A percentile compares a stretch with the other conserved stretches of the same genome.
Conservation (phyloP, 2,113 vertebrate genomes). For the Struthio camelus region DNA sequence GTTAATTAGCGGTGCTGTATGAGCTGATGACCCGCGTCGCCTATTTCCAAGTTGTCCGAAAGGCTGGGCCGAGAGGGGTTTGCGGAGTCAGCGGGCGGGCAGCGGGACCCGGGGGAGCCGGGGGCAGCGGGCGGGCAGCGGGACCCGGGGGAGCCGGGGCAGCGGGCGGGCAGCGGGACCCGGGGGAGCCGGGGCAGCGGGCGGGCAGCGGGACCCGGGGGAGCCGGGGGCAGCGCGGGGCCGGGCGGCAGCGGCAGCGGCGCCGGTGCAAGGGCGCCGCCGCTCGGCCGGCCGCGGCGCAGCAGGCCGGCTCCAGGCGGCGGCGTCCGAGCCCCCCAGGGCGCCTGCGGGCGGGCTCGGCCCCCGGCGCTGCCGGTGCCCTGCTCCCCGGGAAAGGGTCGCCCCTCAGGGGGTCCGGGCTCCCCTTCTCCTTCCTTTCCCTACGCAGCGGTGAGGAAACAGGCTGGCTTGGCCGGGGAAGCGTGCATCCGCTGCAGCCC, state of each 20-base stretch:
- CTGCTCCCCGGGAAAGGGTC: not conserved
- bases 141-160: not conserved
- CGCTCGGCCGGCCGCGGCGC: not conserved
- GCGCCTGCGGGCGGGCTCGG: not conserved
- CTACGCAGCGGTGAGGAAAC: not conserved
- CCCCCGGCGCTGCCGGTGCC: accelerated
- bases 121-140: not conserved
- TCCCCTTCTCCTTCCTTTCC: not conserved
- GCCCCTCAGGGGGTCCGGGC: not conserved
- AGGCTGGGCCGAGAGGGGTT: not conserved
- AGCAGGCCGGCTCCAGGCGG: not conserved
- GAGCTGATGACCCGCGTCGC: not conserved
- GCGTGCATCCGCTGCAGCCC: accelerated
- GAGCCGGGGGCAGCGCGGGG: not conserved
- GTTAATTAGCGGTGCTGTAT: not conserved
- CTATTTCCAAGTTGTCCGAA: not conserved
- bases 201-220: not conserved
- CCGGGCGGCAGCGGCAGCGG: not conserved
- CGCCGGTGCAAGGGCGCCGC: not conserved
- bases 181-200: not conserved
- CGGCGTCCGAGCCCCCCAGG: too few relatives aligned
- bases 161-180: too few relatives aligned
- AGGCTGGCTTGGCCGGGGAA: not conserved
- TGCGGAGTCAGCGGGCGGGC: accelerated
- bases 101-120: not conserved